Conservation (phyloP, 2,113 vertebrate species). For the Lagopus muta region DNA sequence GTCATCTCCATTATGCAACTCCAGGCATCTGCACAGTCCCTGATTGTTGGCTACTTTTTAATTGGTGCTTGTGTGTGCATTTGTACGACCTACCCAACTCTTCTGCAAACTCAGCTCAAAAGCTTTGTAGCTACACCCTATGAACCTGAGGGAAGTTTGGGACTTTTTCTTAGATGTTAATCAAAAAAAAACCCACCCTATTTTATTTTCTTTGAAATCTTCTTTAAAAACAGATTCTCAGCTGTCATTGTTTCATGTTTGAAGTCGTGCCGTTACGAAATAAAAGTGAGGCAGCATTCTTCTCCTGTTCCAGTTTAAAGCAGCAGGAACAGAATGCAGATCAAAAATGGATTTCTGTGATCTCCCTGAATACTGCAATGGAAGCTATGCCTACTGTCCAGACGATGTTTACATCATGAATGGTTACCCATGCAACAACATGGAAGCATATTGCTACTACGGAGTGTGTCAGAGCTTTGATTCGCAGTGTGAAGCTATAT, state of each 20-base stretch:
- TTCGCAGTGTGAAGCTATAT: conserved; percentile 83
- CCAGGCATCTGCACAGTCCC: background rate
- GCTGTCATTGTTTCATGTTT: background rate
- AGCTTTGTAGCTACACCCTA: background rate
- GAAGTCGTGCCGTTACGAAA: background rate
- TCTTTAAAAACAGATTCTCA: background rate
- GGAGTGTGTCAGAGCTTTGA: conserved; percentile 88
- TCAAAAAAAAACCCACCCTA: background rate
- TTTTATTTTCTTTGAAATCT: background rate
- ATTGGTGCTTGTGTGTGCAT: background rate
- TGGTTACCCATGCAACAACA: conserved; percentile 78
- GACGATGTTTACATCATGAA: conserved; percentile 84
- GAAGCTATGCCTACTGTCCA: conserved; percentile 79
- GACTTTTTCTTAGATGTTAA: background rate
- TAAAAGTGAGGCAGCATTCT: background rate
- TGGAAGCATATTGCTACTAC: conserved; percentile 84
- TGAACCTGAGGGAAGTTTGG: background rate
- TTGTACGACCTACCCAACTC: background rate
- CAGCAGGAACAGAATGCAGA: conserved; percentile 83
- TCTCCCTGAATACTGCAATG: conserved; percentile 87
- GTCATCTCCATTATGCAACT: background rate
- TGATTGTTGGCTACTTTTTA: background rate
- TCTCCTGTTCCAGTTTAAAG: conserved; percentile 77
- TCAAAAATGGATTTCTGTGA: conserved; percentile 78
- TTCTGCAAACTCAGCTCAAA: background rate